Conservation (phyloP, 2,888 invertebrate genomes). For the Machimus rusticus region DNA sequence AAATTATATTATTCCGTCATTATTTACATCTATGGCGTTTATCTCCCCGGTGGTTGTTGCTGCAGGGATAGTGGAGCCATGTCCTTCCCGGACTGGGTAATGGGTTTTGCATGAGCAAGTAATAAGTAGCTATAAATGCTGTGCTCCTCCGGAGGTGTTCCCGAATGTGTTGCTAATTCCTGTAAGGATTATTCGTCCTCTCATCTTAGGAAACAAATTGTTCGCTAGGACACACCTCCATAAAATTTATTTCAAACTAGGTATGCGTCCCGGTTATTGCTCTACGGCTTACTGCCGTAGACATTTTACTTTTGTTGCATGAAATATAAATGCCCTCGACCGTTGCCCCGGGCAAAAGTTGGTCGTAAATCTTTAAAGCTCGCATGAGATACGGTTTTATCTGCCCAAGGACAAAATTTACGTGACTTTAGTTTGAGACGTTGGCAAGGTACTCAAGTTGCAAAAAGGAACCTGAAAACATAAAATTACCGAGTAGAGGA, state of each 20-base stretch:
- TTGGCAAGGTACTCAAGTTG: neutral
- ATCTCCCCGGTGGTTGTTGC: neutral
- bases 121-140: neutral
- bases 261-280: neutral
- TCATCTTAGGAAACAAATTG: neutral
- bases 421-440: neutral
- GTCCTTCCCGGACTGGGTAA: neutral
- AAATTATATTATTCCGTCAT: neutral
- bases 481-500: neutral
- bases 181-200: neutral
- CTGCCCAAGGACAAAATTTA: neutral
- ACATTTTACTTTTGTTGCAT: neutral
- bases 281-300: neutral
- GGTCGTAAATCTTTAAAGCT: neutral
- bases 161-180: neutral
- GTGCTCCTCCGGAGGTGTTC: neutral
- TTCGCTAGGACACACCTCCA: neutral
- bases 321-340: neutral
- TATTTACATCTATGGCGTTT: neutral
- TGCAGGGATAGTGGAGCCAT: neutral
- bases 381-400: neutral
- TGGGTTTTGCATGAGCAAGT: neutral
- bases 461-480: neutral
- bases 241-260: neutral
- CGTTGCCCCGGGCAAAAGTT: neutral